Evolutionary conservation across 2,797 vertebrate genomes (phyloP).

Genomic region (Pyrocephalus nanus): DNA sequence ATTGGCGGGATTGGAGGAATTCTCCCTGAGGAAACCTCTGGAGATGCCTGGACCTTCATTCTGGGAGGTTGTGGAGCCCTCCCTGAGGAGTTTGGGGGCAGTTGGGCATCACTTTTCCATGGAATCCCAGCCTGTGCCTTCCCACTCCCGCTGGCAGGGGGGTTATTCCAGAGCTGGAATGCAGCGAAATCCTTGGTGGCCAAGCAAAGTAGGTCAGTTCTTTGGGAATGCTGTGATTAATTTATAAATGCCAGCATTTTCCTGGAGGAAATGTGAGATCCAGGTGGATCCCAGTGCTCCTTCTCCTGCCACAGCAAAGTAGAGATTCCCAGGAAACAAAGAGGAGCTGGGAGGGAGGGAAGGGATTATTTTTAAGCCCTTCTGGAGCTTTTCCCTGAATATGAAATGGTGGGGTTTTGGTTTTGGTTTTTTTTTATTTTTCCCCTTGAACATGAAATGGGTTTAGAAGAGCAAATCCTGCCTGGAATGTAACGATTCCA

Average conservation of each 20-base stretch:
- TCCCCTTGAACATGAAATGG: background rate
- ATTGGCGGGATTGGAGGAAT: fast-evolving
- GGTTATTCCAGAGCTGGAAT: background rate
- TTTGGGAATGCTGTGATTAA: slow-evolving; percentile 35
- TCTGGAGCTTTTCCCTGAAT: background rate
- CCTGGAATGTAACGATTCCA: background rate
- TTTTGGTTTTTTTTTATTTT: too few species aligned
- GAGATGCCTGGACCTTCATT: background rate
- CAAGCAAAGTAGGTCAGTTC: slow-evolving; percentile 14
- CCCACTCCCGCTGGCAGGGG: background rate
- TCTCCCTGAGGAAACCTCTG: too few species aligned
- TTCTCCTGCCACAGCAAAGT: background rate
- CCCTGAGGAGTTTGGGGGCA: background rate
- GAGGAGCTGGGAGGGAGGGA: background rate
- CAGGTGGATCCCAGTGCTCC: background rate
- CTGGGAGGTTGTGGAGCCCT: background rate
- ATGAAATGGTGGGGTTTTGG: background rate
- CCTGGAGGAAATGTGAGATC: background rate
- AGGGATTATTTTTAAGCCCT: background rate
- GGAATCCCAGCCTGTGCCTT: background rate
- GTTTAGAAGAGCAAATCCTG: background rate
- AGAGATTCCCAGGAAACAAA: background rate
- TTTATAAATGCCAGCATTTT: slow-evolving; percentile 17
- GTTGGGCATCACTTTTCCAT: background rate
- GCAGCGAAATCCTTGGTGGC: background rate